phyloP scores from a whole-genome alignment of 2,888 invertebrate genomes.

The Tachystola acroxantha region DNA sequence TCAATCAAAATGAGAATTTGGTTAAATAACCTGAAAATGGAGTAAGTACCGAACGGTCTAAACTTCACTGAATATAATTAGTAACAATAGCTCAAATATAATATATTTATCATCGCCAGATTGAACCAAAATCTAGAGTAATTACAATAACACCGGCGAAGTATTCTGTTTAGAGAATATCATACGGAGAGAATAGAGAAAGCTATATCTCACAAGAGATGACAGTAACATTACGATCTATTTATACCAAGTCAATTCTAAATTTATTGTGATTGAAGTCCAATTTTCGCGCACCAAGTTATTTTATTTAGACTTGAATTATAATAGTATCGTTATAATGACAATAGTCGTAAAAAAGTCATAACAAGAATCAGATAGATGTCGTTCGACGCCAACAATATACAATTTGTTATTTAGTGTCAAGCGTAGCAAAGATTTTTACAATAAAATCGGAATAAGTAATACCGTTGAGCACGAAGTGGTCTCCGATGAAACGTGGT shows the following conservation, averaged over 20 bases:
- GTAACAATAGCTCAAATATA: too few relatives aligned
- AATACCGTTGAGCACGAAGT: slow-evolving; percentile 53
- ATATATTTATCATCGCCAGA: too few relatives aligned
- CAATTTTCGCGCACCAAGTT: slow-evolving; percentile 12
- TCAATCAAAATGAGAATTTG: slow-evolving; percentile 11
- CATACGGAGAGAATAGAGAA: too few relatives aligned
- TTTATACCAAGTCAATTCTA: slow-evolving; percentile 9
- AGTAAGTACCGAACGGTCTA: too few relatives aligned
- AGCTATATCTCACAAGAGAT: too few relatives aligned
- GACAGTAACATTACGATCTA: too few relatives aligned
- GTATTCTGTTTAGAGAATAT: too few relatives aligned
- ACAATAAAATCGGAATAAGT: slow-evolving; percentile 52
- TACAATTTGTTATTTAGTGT: slow-evolving; percentile 45
- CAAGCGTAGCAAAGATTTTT: slow-evolving; percentile 43
- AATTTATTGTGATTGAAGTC: slow-evolving; percentile 7
- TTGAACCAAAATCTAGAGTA: too few relatives aligned
- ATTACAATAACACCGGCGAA: too few relatives aligned
- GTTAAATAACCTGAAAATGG: too few relatives aligned
- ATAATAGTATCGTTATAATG: slow-evolving; percentile 29
- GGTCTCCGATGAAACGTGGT: slow-evolving; percentile 37
- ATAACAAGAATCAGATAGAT: slow-evolving; percentile 36
- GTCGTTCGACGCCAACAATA: slow-evolving; percentile 43
- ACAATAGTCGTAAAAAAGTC: slow-evolving; percentile 33
- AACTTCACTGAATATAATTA: too few relatives aligned
- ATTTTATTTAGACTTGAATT: slow-evolving; percentile 27